Evolutionary conservation across 1,140 invertebrate genomes (phyloP), one percentile per base, ranked within the genome.

Genomic region (Ostrea denselamellosa): DNA sequence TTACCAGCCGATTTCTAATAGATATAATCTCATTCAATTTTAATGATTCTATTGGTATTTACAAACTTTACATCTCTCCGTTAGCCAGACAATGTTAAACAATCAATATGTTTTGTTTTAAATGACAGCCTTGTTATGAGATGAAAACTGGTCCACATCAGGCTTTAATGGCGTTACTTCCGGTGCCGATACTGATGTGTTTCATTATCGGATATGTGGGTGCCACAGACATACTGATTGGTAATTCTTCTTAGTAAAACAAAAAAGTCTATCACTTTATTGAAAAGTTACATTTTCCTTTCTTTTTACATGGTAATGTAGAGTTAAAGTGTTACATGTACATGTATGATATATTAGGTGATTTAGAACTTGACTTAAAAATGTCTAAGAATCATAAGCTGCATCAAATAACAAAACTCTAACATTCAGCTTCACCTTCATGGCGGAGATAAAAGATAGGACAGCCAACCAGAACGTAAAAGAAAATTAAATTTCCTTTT

Each of bases 141-240:
- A 19, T 14, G 5, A 62, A 12, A 12, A 34, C 68, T 34, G 68
- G 68, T 71, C 10, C 25, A 8, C 14, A 25, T 17, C 68, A 5
- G 68, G 7, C 68, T 71, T 34, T 12, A 71, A 71, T 71, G 68
- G 68, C 68, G 7, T 62, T n/a, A 62, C 56, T 62, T 19, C 56
- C n/a, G 8, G 68, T 1, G 10, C 12, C 28, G 68, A 25, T 17
- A 22, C 68, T 71, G 68, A 8, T 71, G 5, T 14, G 8, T 22
- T 2, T 71, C 10, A 25, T 28, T 0, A 8, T 34, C 25, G 25
- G 68, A 28, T 28, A 25, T 10, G 68, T 71, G 28, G 22, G 12
- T 10, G 25, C 68, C 68, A 71, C 68, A 28, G 68, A 71, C 28
- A 28, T 71, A 71, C 68, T 71, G 9, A 71, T 71, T 25, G 65